Base-by-base conservation (phyloP, 2,113 vertebrate genomes). In the Eptesicus fuscus region DNA sequence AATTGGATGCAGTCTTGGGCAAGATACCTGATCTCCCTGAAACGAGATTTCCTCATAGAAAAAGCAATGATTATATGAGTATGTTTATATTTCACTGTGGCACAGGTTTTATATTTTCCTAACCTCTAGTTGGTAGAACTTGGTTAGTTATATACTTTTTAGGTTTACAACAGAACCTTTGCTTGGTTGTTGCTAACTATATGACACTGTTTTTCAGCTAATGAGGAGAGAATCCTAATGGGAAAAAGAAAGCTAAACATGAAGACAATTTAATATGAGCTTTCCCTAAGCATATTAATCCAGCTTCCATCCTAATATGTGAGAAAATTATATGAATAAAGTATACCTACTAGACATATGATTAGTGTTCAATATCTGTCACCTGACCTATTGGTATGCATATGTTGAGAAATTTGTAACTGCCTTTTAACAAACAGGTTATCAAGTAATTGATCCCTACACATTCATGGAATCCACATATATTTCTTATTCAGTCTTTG, bases 321-420 rank as follows among this genome's bases (percentile, higher is more conserved):
- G 61, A 91, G 11, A 69, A 93, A 88, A 88, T 53, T 63, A 42
- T 25, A 76, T 65, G 25, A 91, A 56, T 85, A 82, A 88, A 91
- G 8, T 23, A 16, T 71, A 70, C 70, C 9, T 44, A 51, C 16
- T n/a, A 76, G 40, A 88, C 4, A 40, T 76, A 30, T 70, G 74
- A 47, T 37, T 90, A 87, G 49, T 86, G 4, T 84, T 91, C 25
- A 69, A 0, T 49, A 61, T 40, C 35, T 53, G 12, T 93, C 32
- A 49, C 49, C 14, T 32, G n/a, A 35, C 11, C 13, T 67, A 84
- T 93, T 76, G n/a, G 5, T 61, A 37, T 74, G 14, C 6, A 65
- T 74, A 76, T 93, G 23, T 49, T 80, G 37, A 76, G 37, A 93
- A 88, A 76, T 44, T 44, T 40, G 28, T 9, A 83, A 25, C 3